Conservation (phyloP, 2,113 vertebrate genomes). For the Mastomys natalensis region DNA sequence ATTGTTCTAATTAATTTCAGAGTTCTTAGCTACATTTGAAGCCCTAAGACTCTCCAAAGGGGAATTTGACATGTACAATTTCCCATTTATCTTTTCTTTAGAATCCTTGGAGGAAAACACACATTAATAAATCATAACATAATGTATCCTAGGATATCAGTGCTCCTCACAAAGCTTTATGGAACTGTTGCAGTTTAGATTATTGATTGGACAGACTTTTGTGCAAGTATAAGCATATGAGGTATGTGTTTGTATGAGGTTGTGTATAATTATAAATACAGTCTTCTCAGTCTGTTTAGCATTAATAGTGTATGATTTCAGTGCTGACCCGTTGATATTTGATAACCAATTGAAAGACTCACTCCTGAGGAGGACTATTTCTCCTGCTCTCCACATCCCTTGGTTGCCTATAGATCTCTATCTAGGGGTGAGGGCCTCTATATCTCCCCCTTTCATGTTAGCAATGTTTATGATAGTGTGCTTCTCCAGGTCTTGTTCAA, state of each 20-base stretch:
- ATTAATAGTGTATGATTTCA: background rate
- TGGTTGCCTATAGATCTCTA: background rate
- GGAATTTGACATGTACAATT: background rate
- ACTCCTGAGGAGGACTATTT: background rate
- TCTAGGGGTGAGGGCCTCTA: background rate
- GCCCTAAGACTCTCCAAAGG: background rate
- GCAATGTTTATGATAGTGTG: background rate
- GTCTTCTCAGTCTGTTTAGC: background rate
- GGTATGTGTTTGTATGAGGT: too few relatives aligned
- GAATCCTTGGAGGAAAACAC: background rate
- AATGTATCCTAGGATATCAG: background rate
- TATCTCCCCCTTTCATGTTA: background rate
- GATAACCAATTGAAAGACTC: background rate
- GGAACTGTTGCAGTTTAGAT: background rate
- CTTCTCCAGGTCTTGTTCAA: background rate
- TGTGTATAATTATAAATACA: background rate
- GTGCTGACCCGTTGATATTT: background rate
- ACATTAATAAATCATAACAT: background rate
- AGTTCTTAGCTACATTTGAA: background rate
- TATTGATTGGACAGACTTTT: background rate
- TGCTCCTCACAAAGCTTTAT: background rate
- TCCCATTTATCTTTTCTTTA: conserved; percentile 31
- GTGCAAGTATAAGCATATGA: background rate
- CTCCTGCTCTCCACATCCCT: background rate
- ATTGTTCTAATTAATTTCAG: background rate